Evolutionary conservation across 2,113 vertebrate species (phyloP).

Genomic region (Anas platyrhynchos): DNA sequence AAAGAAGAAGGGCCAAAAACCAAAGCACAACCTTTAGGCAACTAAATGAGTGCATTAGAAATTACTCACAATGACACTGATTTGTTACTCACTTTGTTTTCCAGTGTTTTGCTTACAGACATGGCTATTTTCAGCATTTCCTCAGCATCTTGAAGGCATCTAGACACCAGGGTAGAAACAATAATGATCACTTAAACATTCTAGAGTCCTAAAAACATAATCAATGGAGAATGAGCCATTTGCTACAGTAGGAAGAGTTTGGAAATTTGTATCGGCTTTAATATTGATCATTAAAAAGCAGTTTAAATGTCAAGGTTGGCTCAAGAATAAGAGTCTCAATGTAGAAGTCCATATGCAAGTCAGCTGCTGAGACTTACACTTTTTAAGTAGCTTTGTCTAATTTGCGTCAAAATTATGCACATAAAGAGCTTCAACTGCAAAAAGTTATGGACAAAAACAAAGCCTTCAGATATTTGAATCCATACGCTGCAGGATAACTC

Average conservation of each 20-base stretch:
- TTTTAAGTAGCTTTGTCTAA: neutral
- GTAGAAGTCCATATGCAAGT: neutral
- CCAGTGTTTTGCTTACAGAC: constrained; percentile 84
- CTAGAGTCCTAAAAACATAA: neutral
- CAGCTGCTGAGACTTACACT: neutral
- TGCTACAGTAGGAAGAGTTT: neutral
- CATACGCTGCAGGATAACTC: neutral
- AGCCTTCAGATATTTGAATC: neutral
- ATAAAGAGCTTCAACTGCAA: neutral
- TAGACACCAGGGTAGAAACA: constrained; percentile 66
- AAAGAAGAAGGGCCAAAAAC: neutral
- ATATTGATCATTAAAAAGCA: neutral
- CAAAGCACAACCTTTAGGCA: neutral
- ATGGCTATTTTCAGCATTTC: constrained; percentile 86
- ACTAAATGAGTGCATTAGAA: neutral
- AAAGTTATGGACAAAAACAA: neutral
- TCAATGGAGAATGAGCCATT: neutral
- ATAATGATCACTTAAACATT: neutral
- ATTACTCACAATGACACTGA: neutral
- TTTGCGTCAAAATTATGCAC: neutral
- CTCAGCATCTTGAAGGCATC: constrained; percentile 90
- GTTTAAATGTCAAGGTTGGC: neutral
- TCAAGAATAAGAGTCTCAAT: neutral
- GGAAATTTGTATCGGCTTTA: neutral
- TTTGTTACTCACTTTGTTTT: constrained; percentile 82